These are phyloP conservation scores for Pitta sordida DNA, from an alignment of 2,113 vertebrate genomes.

Conservation along the genomic window DNA sequence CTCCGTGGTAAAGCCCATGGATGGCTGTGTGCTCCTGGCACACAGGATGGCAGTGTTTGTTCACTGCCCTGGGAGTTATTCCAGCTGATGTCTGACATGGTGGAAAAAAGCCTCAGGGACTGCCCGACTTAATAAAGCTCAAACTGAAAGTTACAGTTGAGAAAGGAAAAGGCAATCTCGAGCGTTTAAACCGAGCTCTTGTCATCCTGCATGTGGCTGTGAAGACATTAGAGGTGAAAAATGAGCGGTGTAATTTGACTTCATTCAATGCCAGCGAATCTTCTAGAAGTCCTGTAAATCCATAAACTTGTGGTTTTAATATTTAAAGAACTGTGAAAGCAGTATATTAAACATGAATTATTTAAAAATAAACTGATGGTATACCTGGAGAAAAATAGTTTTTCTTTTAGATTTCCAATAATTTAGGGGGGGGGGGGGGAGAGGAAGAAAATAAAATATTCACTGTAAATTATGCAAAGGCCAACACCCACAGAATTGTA, in stretches of 20 bases:
- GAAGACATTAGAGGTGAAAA: neutral
- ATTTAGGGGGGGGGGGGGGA: neutral
- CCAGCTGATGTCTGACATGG: neutral
- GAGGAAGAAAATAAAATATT: neutral
- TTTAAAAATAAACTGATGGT: neutral
- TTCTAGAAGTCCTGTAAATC: neutral
- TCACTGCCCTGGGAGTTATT: neutral
- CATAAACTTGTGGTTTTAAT: neutral
- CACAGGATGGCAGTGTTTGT: neutral
- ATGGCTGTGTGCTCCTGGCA: neutral
- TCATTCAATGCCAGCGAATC: neutral
- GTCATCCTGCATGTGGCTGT: neutral
- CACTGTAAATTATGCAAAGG: neutral
- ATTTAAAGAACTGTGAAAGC: neutral
- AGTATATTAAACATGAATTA: accelerated
- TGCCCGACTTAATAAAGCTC: neutral
- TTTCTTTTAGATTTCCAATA: neutral
- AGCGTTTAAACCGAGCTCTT: neutral
- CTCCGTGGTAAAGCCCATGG: neutral
- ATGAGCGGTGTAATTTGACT: neutral
- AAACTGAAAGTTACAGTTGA: neutral
- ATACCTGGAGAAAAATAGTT: neutral
- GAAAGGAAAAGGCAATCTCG: neutral
- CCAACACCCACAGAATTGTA: neutral
- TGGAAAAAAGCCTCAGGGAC: neutral